Base-by-base conservation (phyloP, 2,797 vertebrate species). In the Triplophysa bombifrons region DNA sequence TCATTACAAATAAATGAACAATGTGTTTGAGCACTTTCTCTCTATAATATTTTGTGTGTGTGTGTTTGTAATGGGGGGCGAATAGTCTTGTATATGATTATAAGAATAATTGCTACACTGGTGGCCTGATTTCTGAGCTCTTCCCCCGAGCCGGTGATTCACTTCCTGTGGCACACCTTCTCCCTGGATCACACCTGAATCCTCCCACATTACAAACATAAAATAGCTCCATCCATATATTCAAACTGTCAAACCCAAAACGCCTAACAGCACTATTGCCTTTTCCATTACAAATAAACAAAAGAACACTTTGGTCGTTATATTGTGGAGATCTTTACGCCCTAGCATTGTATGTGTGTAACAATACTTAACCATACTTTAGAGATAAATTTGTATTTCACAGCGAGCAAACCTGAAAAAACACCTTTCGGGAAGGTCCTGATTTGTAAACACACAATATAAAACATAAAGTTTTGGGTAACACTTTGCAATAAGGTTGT, bases 121-220 rank as follows among this genome's bases (percentile, higher is more conserved):
- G 38, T 65, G 61, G 30, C 61, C 61, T 61, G 12, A 68, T 68
- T 60, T 34, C 17, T 68, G 22, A 60, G 22, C 56, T 60, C 22
- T 60, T 58, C 20, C 11, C 13, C 20, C 11, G n/a, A 53, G 27
- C n/a, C 25, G 46, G n/a, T 71, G 67, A 78, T 44, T 63, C 76
- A 78, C 67, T 53, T 78, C 67, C 76, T 61, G 34, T n/a, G 56
- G 44, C 22, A 27, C 46, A 61, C 75, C 75, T 48, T 3, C 38
- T 53, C 30, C 3, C 48, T 38, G 14, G 63, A 74, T 64, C 58
- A 27, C 74, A 76, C 64, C 53, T 70, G 27, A 14, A 63, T 70
- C 76, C 27, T 77, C 75, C 56, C 67, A 38, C 17, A 70, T n/a
- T 53, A 70, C 41, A 70, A 20, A 61, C 17, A 51, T 6, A 2